Evolutionary conservation across 2,113 vertebrate species (phyloP).

Genomic region (Charadrius vociferus): DNA sequence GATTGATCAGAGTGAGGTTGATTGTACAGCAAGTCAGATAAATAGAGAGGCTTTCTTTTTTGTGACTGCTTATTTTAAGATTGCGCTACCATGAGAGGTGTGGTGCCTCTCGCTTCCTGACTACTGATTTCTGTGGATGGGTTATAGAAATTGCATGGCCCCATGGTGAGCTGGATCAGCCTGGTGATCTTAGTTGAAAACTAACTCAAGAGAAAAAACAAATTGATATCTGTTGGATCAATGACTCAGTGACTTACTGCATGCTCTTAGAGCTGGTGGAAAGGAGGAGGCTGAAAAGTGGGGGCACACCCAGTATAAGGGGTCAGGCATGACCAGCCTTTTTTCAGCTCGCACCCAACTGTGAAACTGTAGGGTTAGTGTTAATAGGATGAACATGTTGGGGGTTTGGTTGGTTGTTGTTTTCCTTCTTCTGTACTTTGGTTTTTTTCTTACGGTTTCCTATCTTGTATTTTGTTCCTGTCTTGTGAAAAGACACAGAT

Average conservation of each 20-base stretch:
- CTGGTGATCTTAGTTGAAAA: not conserved
- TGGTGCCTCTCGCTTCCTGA: not conserved
- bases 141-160: slow-evolving; percentile 7
- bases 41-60: not conserved
- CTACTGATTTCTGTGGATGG: not conserved
- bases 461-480: not conserved
- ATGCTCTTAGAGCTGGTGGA: not conserved
- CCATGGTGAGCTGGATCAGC: slow-evolving; percentile 19
- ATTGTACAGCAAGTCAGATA: not conserved
- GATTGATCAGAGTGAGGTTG: not conserved
- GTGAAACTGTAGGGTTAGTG: not conserved
- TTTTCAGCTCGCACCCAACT: not conserved
- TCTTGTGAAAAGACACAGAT: not conserved
- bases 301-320: not conserved
- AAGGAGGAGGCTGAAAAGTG: not conserved
- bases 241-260: not conserved
- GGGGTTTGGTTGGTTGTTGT: not conserved
- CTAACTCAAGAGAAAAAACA: not conserved
- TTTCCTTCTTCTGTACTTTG: not conserved
- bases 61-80: not conserved
- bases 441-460: not conserved
- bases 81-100: not conserved
- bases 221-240: slow-evolving; percentile 24
- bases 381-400: accelerated
- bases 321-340: not conserved